A percentile compares a stretch with the other conserved stretches of the same genome.
phyloP scores from a whole-genome alignment of 2,113 vertebrate genomes.

The Dasypus novemcinctus region DNA sequence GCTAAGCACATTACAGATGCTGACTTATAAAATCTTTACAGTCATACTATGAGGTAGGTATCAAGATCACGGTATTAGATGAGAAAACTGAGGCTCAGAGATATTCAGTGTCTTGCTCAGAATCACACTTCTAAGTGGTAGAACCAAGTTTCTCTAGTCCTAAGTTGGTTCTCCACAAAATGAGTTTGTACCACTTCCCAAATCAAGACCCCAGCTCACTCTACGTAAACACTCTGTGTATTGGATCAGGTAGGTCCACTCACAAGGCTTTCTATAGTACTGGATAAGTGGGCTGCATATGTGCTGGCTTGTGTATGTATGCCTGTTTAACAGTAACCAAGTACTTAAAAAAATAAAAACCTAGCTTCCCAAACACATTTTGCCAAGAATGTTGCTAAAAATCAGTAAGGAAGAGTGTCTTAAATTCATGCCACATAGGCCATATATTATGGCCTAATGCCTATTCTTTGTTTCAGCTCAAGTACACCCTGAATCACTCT shows the following conservation, averaged over 20 bases:
- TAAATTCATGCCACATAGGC: constrained; percentile 13
- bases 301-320: not conserved
- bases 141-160: not conserved
- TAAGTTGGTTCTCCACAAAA: not conserved
- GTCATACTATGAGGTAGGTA: constrained; percentile 16
- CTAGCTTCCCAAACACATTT: constrained; percentile 44
- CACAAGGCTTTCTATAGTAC: not conserved
- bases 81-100: constrained; percentile 51
- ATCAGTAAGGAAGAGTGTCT: constrained; percentile 5
- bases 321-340: not conserved
- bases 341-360: constrained; percentile 40
- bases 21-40: constrained; percentile 50
- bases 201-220: constrained; percentile 8
- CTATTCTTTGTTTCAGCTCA: constrained; percentile 56
- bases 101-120: constrained; percentile 7
- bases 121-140: not conserved
- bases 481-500: constrained; percentile 39
- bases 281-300: not conserved
- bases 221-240: not conserved
- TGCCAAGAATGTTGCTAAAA: not conserved
- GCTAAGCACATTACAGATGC: constrained; percentile 34
- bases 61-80: not conserved
- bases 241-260: not conserved
- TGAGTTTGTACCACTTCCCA: not conserved
- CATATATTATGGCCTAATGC: constrained; percentile 52